Base-by-base conservation (phyloP, 1,140 invertebrate genomes). In the Drosophila sulfurigaster region DNA sequence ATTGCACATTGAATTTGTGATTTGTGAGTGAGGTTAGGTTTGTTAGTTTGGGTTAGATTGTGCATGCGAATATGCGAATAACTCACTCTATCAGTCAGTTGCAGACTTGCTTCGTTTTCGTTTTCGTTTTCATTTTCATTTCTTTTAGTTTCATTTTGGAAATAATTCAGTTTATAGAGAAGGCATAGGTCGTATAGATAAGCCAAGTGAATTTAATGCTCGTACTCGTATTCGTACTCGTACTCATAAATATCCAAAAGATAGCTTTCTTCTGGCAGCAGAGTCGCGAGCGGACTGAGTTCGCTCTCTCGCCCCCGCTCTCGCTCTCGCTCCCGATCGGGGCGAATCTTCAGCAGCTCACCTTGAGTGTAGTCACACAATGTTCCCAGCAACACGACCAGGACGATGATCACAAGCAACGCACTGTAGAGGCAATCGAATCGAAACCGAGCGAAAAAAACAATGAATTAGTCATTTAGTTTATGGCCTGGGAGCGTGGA, bases 351-450 rank as follows among this genome's bases (percentile, higher is more conserved):
- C 2, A 32, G 49, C 2, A n/a, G 5, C 49, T 46, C 43, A 88
- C 83, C 75, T 62, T 69, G 49, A 7, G 25, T 38, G 51, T 78
- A 85, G 49, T 89, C 85, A 6, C 28, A 15, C 1, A 85, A 6
- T 8, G 46, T 48, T 1, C 46, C 20, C 15, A 48, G 16, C 15
- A 48, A 0, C 11, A 48, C 16, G 15, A 48, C 15, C 46, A 48
- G 46, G 48, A 86, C 5, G 3, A 71, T 13, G 64, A 60, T 35
- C 0, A 88, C 51, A 2, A 88, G 13, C 4, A 2, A 11, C 52
- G 1, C 83, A 83, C 46, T 2, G 63, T 2, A n/a, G 0, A 11
- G 13, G 11, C 5, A 28, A 20, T 32, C 10, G 11, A 8, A 15
- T 51, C 4, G 6, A 5, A 51, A 30, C 1, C 16, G 10, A 43